Evolutionary conservation across 1,140 invertebrate genomes (phyloP), one percentile per base, ranked within the genome.

Genomic region (Papilio dardanus): DNA sequence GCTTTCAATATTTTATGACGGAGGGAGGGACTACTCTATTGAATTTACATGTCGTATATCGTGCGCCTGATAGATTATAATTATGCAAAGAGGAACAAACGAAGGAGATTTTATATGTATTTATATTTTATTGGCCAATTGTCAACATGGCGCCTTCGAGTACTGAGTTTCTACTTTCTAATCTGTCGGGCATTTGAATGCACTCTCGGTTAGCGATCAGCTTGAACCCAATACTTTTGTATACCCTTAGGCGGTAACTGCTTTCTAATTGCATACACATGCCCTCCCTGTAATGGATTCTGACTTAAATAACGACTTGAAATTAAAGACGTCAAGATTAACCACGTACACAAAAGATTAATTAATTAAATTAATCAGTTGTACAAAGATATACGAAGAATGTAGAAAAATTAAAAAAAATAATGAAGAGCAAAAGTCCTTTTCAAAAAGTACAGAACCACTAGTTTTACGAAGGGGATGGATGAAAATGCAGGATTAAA

Each of bases 91-190:
- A 46, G n/a, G 8, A 16, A 37, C 42, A 46, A 46, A 42, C 40
- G 16, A 46, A 46, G 16, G 42, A 19, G 16, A 16, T 46, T 16
- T 16, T 16, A 46, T 46, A 46, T 31, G 31, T 37, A 67, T 69
- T 42, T 42, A 40, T 67, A 66, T 24, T 66, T 75, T 35, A 67
- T 54, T 24, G 5, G 28, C n/a, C 77, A 81, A 84, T 79, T 78
- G 81, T 81, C 77, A 71, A 75, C 74, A 77, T 74, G 46, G 78
- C 75, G 71, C 71, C 71, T 31, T 73, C 31, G 35, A 58, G 24
- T 50, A 31, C 35, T 24, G 71, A 54, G 77, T 86, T 87, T 88
- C 88, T 86, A 89, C 90, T 92, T 92, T 92, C 90, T 92, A 92
- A 89, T 88, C 82, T 84, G 74, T 77, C 76, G 77, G 82, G 81